phyloP scores from a whole-genome alignment of 2,888 invertebrate species.

The Smittia aterrima region DNA sequence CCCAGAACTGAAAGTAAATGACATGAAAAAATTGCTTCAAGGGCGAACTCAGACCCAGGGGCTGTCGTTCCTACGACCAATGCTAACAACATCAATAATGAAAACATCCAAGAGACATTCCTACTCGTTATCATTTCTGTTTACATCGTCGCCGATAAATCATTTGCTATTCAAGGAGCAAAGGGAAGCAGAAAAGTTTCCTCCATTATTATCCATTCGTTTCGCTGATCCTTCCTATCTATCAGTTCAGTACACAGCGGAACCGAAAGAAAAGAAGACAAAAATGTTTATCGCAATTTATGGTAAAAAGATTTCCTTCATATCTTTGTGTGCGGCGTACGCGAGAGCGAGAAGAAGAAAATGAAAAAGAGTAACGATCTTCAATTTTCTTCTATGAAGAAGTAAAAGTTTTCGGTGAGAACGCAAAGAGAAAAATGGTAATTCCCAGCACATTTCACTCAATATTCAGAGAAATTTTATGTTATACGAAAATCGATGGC shows the following conservation, averaged over 20 bases:
- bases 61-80: too few species aligned
- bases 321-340: neutral
- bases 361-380: too few species aligned
- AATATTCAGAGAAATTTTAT: neutral
- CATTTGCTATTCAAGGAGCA: neutral
- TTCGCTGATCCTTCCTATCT: constrained; percentile 11
- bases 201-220: constrained; percentile 1
- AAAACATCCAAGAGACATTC: neutral
- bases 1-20: too few species aligned
- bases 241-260: neutral
- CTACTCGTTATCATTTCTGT: neutral
- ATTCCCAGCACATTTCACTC: neutral
- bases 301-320: neutral
- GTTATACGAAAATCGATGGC: neutral
- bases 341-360: too few species aligned
- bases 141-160: neutral
- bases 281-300: neutral
- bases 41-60: too few species aligned
- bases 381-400: neutral
- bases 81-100: neutral
- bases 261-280: neutral
- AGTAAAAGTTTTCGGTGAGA: constrained; percentile 16
- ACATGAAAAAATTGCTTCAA: too few species aligned
- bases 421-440: neutral
- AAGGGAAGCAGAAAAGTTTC: neutral